Percentiles rank a stretch among this genome's conserved stretches.
These are phyloP conservation scores for Xyliphius kryptos DNA, from an alignment of 2,113 vertebrate species.

Conservation along the genomic window DNA sequence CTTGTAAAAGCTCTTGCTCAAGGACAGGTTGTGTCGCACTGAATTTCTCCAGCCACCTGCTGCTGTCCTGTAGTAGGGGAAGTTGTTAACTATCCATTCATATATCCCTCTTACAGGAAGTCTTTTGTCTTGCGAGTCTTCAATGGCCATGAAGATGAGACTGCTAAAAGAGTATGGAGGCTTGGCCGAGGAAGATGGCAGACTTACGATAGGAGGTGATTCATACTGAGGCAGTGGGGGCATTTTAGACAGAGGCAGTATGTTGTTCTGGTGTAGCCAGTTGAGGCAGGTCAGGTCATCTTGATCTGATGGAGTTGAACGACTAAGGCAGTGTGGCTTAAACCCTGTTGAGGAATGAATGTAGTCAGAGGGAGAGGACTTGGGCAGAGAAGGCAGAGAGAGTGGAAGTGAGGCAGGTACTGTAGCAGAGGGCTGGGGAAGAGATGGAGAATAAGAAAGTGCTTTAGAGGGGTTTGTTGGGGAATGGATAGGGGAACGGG, in stretches of 20 bases:
- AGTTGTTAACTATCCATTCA: slow-evolving; percentile 68
- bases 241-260: slow-evolving; percentile 61
- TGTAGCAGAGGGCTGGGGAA: slow-evolving; percentile 44
- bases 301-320: slow-evolving; percentile 47
- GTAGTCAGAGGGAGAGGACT: slow-evolving; percentile 32
- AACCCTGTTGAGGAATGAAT: slow-evolving; percentile 39
- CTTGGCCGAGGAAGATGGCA: slow-evolving; percentile 51
- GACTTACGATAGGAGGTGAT: slow-evolving; percentile 9
- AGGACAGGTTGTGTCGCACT: slow-evolving; percentile 69
- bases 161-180: slow-evolving; percentile 73
- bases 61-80: slow-evolving; percentile 68
- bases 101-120: slow-evolving; percentile 72
- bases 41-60: slow-evolving; percentile 72
- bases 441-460: slow-evolving; percentile 51
- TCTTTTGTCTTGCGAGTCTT: slow-evolving; percentile 62
- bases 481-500: slow-evolving; percentile 37
- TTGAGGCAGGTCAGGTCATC: slow-evolving; percentile 72
- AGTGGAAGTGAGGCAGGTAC: slow-evolving; percentile 47
- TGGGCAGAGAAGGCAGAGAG: slow-evolving; percentile 49
- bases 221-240: slow-evolving; percentile 47
- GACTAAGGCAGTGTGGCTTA: slow-evolving; percentile 40
- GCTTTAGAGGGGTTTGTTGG: slow-evolving; percentile 34
- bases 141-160: slow-evolving; percentile 74
- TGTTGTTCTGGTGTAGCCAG: slow-evolving; percentile 70
- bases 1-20: slow-evolving; percentile 70